Evolutionary conservation across 1,140 invertebrate genomes (phyloP).

Genomic region (Pogonomyrmex californicus): DNA sequence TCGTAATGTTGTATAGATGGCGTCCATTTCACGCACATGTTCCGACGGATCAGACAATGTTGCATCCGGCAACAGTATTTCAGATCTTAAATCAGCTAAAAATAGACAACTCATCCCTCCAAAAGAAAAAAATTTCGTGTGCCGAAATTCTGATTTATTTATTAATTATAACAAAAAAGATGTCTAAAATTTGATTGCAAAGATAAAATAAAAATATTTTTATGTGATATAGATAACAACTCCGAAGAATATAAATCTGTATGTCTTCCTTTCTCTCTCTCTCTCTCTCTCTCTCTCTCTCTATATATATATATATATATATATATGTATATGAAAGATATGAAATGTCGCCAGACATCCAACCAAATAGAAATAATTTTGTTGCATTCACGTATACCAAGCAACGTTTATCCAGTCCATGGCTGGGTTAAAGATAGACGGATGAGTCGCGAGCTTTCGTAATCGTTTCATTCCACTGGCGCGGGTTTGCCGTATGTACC

Average conservation of each 20-base stretch:
- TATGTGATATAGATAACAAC: neutral
- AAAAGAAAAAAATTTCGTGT: neutral
- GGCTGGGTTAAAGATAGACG: slow-evolving; percentile 72
- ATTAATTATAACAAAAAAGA: neutral
- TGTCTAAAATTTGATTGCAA: neutral
- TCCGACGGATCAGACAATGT: slow-evolving; percentile 46
- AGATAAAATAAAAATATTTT: neutral
- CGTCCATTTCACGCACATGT: slow-evolving; percentile 3
- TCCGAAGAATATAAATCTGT: neutral
- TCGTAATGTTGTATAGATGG: neutral
- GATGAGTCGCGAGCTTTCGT: slow-evolving; percentile 57
- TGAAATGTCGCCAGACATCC: neutral
- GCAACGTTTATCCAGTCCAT: slow-evolving; percentile 44
- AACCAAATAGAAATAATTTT: slow-evolving; percentile 28
- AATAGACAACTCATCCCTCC: neutral
- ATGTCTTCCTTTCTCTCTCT: no score
- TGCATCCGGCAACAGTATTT: neutral
- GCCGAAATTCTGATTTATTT: neutral
- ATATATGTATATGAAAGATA: neutral
- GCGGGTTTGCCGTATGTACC: slow-evolving; percentile 11
- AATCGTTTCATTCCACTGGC: slow-evolving; percentile 60
- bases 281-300: neutral
- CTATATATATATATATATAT: neutral
- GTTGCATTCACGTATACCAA: neutral
- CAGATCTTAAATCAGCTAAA: slow-evolving; percentile 22